Percentiles rank a stretch among this genome's conserved stretches.
These are phyloP conservation scores for Halisarca cf. caerulea DNA, from an alignment of 37 sponge, comb jelly and placozoan species.

Conservation along the genomic window DNA sequence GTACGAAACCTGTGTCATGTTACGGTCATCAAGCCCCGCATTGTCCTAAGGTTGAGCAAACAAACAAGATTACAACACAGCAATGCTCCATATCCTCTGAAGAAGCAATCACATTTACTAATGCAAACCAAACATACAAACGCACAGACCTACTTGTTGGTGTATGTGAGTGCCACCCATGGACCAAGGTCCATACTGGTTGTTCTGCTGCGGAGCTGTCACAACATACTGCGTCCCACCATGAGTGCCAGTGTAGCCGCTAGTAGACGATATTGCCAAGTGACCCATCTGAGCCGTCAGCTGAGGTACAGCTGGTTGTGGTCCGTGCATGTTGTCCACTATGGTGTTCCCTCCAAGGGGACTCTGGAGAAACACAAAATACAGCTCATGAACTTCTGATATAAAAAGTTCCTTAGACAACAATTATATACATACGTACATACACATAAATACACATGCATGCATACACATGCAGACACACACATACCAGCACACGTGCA, in stretches of 20 bases:
- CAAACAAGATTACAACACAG: not conserved
- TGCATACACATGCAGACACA: conserved; percentile 35
- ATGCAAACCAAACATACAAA: not conserved
- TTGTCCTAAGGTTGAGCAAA: not conserved
- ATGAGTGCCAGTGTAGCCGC: conserved; percentile 7
- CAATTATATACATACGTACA: too few relatives aligned
- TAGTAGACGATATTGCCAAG: conserved; percentile 19
- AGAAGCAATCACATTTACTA: too few relatives aligned
- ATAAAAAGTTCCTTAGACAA: too few relatives aligned
- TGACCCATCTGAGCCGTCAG: conserved; percentile 29
- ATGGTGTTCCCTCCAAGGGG: conserved; percentile 7
- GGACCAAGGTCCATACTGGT: not conserved
- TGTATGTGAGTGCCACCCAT: not conserved
- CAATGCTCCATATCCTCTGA: too few relatives aligned
- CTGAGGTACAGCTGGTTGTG: conserved; percentile 15
- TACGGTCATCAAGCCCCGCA: conserved; percentile 26
- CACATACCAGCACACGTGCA: conserved; percentile 47
- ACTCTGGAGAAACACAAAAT: not conserved
- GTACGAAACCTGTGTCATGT: conserved; percentile 29
- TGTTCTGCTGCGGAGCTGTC: not conserved
- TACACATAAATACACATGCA: too few relatives aligned
- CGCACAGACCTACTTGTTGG: conserved; percentile 2
- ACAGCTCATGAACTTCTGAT: too few relatives aligned
- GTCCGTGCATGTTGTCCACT: conserved; percentile 8
- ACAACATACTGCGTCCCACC: conserved; percentile 15